Evolutionary conservation across 2,797 vertebrate species (phyloP), one percentile per base, ranked within the genome.

Genomic region (Sebastes oblongus): DNA sequence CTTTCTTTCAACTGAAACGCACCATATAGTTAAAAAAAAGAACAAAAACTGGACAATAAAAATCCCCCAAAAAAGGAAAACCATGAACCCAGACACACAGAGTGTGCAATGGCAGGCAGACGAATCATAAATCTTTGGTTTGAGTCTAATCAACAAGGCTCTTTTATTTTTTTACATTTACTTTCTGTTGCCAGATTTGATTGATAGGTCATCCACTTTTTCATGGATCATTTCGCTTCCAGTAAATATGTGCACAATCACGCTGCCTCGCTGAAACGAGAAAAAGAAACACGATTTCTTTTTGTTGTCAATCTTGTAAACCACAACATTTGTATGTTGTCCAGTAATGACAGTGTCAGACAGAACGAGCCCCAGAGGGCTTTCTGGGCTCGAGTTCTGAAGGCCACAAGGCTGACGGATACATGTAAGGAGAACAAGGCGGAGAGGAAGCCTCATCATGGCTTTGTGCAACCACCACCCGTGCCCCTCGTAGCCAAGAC

Each of bases 291-390:
- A 88, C 54, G 13, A 32, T 83, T 88, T 85, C 25, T 86, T 81
- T 92, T 86, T 90, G 88, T 92, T 91, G 92, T 93, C 85, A 80
- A 27, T 86, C 78, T 85, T 88, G 89, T 90, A 87, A 93, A 92
- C 92, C 90, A 84, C 89, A 90, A 76, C 82, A 87, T 88, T 92
- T 93, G 90, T 88, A 81, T 77, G 85, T 89, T 83, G 88, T 92
- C 89, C 93, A 93, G 91, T 93, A 93, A 94, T 92, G 91, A 93
- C 91, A 91, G 84, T 86, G 87, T 92, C 89, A 90, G 91, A 78
- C 73, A 73, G 52, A 90, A 90, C 10, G 46, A 83, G 85, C 71
- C 89, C 81, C 91, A 50, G 77, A 72, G 73, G 88, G 74, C 72
- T 86, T 85, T 80, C 87, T 83, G 91, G 89, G 86, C 90, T 87